A percentile compares a stretch with the other conserved stretches of the same genome.
phyloP scores from a whole-genome alignment of 2,113 vertebrate species.

The Eidolon helvum region DNA sequence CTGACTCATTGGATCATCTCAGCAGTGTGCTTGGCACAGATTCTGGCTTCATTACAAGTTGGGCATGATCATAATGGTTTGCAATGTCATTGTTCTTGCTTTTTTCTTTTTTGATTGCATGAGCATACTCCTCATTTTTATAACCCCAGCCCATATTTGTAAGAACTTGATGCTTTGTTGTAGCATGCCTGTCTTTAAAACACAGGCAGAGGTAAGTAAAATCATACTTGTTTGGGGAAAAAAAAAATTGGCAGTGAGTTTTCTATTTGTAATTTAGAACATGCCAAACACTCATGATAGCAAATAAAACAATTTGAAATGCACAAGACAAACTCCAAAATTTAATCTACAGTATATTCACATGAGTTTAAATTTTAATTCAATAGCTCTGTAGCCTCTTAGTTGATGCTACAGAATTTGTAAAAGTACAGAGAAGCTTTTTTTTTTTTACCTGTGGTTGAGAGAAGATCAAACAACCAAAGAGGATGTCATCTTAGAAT shows the following conservation, averaged over 20 bases:
- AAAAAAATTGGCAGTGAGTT: constrained; percentile 14
- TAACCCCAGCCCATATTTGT: neutral
- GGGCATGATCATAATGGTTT: neutral
- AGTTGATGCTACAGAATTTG: neutral
- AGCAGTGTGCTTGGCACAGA: neutral
- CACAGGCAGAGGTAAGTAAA: constrained; percentile 39
- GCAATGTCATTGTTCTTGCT: neutral
- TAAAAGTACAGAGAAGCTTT: neutral
- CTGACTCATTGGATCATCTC: neutral
- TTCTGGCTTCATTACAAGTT: neutral
- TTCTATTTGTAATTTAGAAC: constrained; percentile 55
- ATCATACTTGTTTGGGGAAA: constrained; percentile 19
- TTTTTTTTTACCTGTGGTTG: neutral
- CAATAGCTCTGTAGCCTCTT: neutral
- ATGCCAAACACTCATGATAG: constrained; percentile 30
- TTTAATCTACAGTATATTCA: neutral
- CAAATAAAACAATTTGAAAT: constrained; percentile 40
- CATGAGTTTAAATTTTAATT: neutral
- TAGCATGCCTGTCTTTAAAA: constrained; percentile 46
- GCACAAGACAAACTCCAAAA: constrained; percentile 12
- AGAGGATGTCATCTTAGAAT: neutral
- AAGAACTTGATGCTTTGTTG: neutral
- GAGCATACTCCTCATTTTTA: neutral
- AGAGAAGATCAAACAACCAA: neutral
- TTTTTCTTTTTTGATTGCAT: neutral